These are phyloP conservation scores for Neosalanx taihuensis DNA, from an alignment of 2,797 vertebrate genomes.

Conservation along the genomic window DNA sequence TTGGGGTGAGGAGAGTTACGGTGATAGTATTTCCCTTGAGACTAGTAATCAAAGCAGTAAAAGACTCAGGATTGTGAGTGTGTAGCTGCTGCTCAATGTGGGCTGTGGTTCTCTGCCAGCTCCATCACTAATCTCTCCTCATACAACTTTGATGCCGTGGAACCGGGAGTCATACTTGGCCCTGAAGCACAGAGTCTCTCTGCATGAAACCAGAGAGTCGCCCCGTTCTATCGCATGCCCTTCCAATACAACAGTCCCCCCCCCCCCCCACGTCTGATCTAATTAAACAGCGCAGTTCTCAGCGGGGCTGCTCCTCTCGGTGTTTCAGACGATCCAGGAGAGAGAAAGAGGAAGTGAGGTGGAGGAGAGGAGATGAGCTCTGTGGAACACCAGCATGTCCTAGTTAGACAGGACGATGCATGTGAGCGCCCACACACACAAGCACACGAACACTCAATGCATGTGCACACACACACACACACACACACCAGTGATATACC, in stretches of 20 bases:
- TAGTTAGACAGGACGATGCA: no score
- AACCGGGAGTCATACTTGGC: background rate
- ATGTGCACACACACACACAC: background rate
- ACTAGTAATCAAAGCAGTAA: background rate
- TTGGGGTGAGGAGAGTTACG: slow-evolving; percentile 4
- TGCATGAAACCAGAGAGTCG: background rate
- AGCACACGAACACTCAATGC: slow-evolving; percentile 12
- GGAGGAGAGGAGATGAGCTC: background rate
- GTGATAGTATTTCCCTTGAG: slow-evolving; percentile 1
- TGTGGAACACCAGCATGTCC: background rate
- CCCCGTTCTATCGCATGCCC: background rate
- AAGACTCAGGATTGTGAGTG: background rate
- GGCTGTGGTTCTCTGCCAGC: background rate
- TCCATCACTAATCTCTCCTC: background rate
- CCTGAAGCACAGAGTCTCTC: background rate
- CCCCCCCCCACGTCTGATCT: background rate
- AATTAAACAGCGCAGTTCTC: background rate
- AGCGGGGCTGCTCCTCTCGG: background rate
- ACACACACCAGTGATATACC: slow-evolving; percentile 62
- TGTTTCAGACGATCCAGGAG: background rate
- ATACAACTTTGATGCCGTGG: background rate
- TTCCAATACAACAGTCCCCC: no score
- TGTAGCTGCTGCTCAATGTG: background rate
- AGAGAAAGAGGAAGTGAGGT: background rate
- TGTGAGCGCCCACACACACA: background rate